These are phyloP conservation scores for Andrena minutula DNA, from an alignment of 2,888 invertebrate species.

Conservation along the genomic window DNA sequence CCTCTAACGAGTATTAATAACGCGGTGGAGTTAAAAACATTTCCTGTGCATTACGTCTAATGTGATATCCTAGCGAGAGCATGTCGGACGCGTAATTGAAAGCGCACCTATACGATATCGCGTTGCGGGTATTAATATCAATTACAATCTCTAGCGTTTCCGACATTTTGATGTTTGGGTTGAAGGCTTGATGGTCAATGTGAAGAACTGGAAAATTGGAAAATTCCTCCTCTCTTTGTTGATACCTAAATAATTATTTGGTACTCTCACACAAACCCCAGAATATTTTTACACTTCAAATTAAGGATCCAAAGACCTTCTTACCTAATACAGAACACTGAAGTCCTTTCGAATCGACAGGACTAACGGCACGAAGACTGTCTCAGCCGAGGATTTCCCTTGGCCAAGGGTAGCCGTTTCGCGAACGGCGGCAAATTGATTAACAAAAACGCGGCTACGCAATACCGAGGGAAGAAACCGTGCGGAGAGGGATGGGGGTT, in stretches of 20 bases:
- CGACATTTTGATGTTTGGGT: conserved; percentile 7
- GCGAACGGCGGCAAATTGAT: conserved; percentile 45
- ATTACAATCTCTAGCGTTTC: neutral
- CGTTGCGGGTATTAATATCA: conserved; percentile 30
- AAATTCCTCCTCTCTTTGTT: neutral
- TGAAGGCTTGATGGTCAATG: neutral
- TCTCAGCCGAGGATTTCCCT: neutral
- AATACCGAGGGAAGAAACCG: conserved; percentile 35
- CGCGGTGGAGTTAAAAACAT: conserved; percentile 59
- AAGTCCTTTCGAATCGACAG: neutral
- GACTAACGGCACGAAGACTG: neutral
- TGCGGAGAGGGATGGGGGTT: conserved; percentile 23
- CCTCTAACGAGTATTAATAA: conserved; percentile 63
- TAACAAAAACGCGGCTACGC: conserved; percentile 46
- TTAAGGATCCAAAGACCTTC: too few relatives aligned
- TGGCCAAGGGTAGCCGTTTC: neutral
- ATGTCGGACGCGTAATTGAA: conserved; percentile 54
- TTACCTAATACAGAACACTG: neutral
- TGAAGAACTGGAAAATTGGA: neutral
- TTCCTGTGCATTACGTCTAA: conserved; percentile 63
- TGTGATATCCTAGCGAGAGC: conserved; percentile 47
- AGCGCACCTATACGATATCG: conserved; percentile 33
- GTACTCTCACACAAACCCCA: neutral
- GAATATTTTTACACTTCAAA: too few relatives aligned
- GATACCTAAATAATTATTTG: neutral